Evolutionary conservation across 2,888 invertebrate species (phyloP).

Genomic region (Adineta ricciae): DNA sequence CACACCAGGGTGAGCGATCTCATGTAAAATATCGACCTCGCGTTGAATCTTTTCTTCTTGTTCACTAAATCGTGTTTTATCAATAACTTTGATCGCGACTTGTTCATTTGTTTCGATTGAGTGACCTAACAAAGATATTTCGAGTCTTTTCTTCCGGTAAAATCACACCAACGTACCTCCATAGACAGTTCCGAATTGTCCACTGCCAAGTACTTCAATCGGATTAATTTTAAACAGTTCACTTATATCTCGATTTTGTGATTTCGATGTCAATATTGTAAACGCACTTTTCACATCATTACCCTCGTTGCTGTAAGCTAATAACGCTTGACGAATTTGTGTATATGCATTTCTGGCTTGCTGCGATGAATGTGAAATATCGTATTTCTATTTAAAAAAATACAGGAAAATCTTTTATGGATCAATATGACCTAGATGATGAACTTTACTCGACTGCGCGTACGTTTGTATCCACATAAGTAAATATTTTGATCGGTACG

Average conservation of each 20-base stretch:
- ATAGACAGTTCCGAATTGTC: slow-evolving; percentile 97
- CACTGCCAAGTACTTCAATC: slow-evolving; percentile 91
- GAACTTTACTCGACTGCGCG: background rate
- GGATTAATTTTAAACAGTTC: slow-evolving; percentile 91
- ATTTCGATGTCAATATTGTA: background rate
- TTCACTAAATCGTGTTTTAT: slow-evolving; percentile 73
- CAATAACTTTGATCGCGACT: slow-evolving; percentile 95
- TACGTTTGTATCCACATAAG: background rate
- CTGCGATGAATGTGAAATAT: background rate
- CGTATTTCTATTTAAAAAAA: background rate
- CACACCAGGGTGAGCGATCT: too few relatives aligned
- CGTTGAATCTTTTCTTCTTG: slow-evolving; percentile 50
- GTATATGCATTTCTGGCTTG: slow-evolving; percentile 3
- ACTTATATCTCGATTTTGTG: slow-evolving; percentile 58
- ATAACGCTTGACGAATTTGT: background rate
- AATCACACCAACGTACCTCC: slow-evolving; percentile 61
- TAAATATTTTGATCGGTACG: background rate
- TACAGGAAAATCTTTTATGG: background rate
- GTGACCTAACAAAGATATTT: background rate
- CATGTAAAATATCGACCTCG: too few relatives aligned
- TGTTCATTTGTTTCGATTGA: slow-evolving; percentile 59
- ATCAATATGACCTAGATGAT: too few relatives aligned
- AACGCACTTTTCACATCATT: background rate
- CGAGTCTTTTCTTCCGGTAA: too few relatives aligned
- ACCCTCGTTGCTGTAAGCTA: slow-evolving; percentile 5